phyloP scores from a whole-genome alignment of 1,140 invertebrate genomes.

The Neodiprion fabricii region DNA sequence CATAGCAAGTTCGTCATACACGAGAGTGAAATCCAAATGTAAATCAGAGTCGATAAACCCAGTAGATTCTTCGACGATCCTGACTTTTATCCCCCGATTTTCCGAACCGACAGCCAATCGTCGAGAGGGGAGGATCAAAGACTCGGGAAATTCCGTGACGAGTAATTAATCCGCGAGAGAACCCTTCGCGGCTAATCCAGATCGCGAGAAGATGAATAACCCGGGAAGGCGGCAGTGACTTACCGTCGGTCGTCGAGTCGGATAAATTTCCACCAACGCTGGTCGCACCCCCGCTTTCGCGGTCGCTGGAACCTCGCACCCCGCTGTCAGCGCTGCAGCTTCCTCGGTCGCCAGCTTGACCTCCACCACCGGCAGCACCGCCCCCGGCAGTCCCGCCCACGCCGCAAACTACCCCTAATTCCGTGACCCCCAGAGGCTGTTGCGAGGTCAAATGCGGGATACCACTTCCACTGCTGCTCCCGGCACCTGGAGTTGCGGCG shows the following conservation, averaged over 20 bases:
- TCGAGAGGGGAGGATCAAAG: no score
- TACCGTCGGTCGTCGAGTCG: constrained; percentile 79
- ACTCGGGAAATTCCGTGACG: no score
- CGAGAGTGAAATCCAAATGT: no score
- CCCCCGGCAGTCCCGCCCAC: constrained; percentile 38
- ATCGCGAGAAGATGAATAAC: no score
- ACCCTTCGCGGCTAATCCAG: no score
- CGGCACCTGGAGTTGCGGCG: constrained; percentile 68
- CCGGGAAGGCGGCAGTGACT: constrained; percentile 24
- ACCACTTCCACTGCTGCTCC: constrained; percentile 59
- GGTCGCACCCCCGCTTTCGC: constrained; percentile 75
- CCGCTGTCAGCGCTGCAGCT: constrained; percentile 89
- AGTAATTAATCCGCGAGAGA: no score
- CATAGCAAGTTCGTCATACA: no score
- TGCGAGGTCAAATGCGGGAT: constrained; percentile 53
- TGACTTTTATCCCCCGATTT: no score
- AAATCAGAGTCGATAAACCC: no score
- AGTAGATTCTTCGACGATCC: no score
- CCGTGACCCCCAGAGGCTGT: constrained; percentile 46
- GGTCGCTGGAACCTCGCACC: constrained; percentile 81
- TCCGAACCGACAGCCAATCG: no score
- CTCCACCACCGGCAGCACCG: constrained; percentile 47
- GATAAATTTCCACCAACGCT: constrained; percentile 77
- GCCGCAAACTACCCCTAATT: constrained; percentile 31
- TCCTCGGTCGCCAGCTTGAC: constrained; percentile 74